Conservation (phyloP, 2,888 invertebrate genomes). For the Polylopha cassiicola region DNA sequence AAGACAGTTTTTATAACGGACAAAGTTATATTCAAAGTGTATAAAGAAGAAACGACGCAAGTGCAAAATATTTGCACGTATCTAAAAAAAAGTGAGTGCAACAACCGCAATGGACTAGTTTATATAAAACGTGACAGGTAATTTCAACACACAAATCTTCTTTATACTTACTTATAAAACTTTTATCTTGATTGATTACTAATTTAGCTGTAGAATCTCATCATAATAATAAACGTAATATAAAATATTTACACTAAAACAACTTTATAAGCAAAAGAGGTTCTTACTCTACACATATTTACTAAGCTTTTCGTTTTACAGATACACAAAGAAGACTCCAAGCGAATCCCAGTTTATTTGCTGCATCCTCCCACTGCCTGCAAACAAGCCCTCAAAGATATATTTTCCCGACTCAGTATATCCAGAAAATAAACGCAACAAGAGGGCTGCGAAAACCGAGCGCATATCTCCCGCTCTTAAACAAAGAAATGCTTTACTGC, state of each 20-base stretch:
- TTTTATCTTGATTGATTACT: too few relatives aligned
- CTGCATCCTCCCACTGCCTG: constrained; percentile 44
- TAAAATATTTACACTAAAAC: too few relatives aligned
- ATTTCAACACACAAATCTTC: constrained; percentile 18
- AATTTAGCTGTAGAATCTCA: too few relatives aligned
- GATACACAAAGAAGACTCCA: constrained; percentile 24
- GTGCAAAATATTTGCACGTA: constrained; percentile 51
- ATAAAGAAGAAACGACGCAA: constrained; percentile 21
- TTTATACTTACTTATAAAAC: background rate
- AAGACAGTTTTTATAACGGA: constrained; percentile 22
- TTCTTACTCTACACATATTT: too few relatives aligned
- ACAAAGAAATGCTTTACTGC: constrained; percentile 51
- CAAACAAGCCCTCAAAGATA: constrained; percentile 28
- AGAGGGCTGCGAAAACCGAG: constrained; percentile 35
- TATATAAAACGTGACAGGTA: constrained; percentile 35
- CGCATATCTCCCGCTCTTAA: constrained; percentile 35
- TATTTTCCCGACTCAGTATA: constrained; percentile 32
- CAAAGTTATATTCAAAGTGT: constrained; percentile 27
- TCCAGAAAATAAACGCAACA: constrained; percentile 31
- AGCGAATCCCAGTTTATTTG: constrained; percentile 36
- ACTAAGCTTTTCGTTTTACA: too few relatives aligned
- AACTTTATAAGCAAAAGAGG: too few relatives aligned
- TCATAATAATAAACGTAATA: too few relatives aligned
- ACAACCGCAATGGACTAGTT: constrained; percentile 40
- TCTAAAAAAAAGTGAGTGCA: constrained; percentile 46